Evolutionary conservation across 2,797 vertebrate genomes (phyloP).

Genomic region (Crypturellus tataupa): DNA sequence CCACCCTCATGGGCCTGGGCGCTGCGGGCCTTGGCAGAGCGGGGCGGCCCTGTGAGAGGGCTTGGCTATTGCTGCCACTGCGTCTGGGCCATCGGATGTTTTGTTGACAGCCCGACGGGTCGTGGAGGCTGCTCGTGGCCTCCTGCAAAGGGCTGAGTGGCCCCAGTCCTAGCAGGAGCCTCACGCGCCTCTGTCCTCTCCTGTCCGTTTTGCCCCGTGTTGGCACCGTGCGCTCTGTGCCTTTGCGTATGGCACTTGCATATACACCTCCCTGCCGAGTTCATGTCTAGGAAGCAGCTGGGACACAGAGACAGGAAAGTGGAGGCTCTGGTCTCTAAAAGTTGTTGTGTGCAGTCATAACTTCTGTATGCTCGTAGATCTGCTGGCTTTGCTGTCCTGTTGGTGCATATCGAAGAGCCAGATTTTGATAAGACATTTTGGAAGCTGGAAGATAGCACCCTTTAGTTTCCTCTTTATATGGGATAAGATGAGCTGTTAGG

Average conservation of each 20-base stretch:
- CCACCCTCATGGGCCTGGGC: slow-evolving; percentile 75
- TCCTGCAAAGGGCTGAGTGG: not conserved
- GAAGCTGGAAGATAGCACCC: not conserved
- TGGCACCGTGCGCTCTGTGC: not conserved
- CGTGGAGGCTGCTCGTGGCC: not conserved
- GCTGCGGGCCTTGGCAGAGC: slow-evolving; percentile 66
- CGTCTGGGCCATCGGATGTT: slow-evolving; percentile 7
- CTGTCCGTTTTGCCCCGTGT: fast-evolving
- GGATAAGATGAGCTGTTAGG: not conserved
- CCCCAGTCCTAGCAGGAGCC: not conserved
- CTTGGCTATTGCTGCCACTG: slow-evolving; percentile 57
- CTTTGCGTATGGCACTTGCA: not conserved
- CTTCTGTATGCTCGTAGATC: not conserved
- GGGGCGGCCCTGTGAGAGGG: slow-evolving; percentile 30
- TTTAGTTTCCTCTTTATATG: not conserved
- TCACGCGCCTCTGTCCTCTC: fast-evolving
- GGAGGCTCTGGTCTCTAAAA: not conserved
- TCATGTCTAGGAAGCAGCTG: not conserved
- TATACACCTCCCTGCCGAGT: not conserved
- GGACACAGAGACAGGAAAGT: not conserved
- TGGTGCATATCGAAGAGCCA: not conserved
- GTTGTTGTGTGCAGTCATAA: not conserved
- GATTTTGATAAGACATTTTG: not conserved
- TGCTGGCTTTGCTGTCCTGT: not conserved
- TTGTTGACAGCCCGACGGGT: not conserved